phyloP scores from a whole-genome alignment of 2,888 invertebrate genomes.

The Caenorhabditis virilis region DNA sequence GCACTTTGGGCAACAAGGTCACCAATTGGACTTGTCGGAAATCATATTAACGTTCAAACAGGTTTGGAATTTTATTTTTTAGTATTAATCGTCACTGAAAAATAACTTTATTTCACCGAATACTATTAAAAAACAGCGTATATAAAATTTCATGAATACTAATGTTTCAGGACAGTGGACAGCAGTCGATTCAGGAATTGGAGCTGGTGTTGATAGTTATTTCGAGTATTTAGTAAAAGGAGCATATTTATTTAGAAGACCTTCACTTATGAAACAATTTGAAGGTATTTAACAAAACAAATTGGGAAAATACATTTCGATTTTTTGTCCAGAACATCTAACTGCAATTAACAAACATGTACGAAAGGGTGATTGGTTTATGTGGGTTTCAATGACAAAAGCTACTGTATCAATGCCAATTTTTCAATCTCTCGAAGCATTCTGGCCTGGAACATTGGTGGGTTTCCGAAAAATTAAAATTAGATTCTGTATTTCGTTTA shows the following conservation, averaged over 20 bases:
- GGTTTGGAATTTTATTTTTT: no score
- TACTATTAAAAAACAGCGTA: no score
- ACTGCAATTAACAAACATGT: slow-evolving; percentile 73
- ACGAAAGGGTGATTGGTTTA: slow-evolving; percentile 94
- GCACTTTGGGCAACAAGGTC: slow-evolving; percentile 86
- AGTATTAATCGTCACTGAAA: background rate
- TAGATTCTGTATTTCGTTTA: no score
- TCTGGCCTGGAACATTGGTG: slow-evolving; percentile 91
- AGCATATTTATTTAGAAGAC: slow-evolving; percentile 84
- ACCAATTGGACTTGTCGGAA: slow-evolving; percentile 78
- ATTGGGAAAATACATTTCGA: background rate
- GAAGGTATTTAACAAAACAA: slow-evolving; percentile 71
- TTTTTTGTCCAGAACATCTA: slow-evolving; percentile 69
- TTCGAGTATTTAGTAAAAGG: slow-evolving; percentile 98
- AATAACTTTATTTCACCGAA: no score
- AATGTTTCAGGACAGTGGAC: slow-evolving; percentile 79
- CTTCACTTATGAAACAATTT: slow-evolving; percentile 89
- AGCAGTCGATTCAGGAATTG: slow-evolving; percentile 95
- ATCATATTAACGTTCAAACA: slow-evolving; percentile 89
- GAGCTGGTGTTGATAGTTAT: slow-evolving; percentile 78
- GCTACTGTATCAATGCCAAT: slow-evolving; percentile 83
- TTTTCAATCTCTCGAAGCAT: slow-evolving; percentile 97
- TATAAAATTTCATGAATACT: no score
- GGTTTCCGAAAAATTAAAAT: no score
- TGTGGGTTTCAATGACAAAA: slow-evolving; percentile 98